Base-by-base conservation (phyloP, 2,888 invertebrate species). In the Syritta pipiens region DNA sequence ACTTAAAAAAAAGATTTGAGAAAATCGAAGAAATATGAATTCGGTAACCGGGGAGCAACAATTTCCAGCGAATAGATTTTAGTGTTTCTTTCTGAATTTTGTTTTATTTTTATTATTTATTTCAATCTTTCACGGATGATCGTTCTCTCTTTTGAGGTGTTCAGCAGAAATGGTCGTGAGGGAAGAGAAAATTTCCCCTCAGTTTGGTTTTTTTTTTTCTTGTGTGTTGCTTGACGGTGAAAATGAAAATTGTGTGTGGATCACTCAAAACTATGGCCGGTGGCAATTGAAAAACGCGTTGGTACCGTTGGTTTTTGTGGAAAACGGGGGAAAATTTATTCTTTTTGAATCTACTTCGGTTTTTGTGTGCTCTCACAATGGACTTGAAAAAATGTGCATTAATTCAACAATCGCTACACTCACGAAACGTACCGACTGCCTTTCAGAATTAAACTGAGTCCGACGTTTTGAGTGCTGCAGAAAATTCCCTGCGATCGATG, bases 401-500 rank as follows among this genome's bases (percentile, higher is more conserved):
- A 60, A 74, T 74, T 74, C 30, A 79, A 79, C 74, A 79, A 68
- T 57, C 79, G 67, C 42, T 74, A 42, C 74, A 74, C 60, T 63
- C 30, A 79, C 79, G 74, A 74, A 63, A 63, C 69, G 59, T 59
- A 69, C 75, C 62, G 68, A 81, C 17, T 75, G 81, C 57, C 74
- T 75, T 59, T 37, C 42, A 59, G 68, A 81, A 75, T 75, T 63
- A 63, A 63, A 81, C 81, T 81, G 69, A 81, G 30, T 57, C 22
- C 20, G 40, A 42, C 24, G 59, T 35, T 55, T 40, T 10, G 30
- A 40, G 32, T 53, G 42, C 40, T 42, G 26, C 26, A 28, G 20
- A 28, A 65, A 49, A 57, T 76, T 63, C 26, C 63, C 28, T 35
- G 14, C 32, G 57, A 76, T 63, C 57, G 30, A 26, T n/a, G 24